Percentiles rank a stretch among this genome's conserved stretches.
Conservation (phyloP, 1,140 invertebrate genomes). For the Achroia grisella region DNA sequence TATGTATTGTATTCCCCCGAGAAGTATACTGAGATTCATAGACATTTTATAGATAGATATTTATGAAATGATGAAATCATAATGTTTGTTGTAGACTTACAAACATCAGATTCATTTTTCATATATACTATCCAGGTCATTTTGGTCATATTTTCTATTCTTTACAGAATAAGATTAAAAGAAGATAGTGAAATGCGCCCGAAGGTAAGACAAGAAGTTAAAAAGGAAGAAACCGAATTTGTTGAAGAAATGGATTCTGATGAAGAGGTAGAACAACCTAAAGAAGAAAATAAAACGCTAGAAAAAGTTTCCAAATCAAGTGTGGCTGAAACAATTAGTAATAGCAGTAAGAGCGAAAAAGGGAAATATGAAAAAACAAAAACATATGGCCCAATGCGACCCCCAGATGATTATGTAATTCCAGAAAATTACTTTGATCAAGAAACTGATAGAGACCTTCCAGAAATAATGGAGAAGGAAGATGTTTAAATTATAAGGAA, state of each 20-base stretch:
- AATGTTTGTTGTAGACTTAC: too few species aligned
- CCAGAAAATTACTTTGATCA: constrained; percentile 65
- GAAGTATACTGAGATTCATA: too few species aligned
- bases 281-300: constrained; percentile 7
- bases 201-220: constrained; percentile 29
- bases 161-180: constrained; percentile 48
- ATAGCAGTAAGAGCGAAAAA: constrained; percentile 6
- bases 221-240: constrained; percentile 48
- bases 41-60: too few species aligned
- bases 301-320: not conserved
- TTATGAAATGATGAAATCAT: too few species aligned
- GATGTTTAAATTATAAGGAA: not conserved
- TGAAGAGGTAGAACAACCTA: constrained; percentile 30
- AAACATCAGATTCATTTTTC: too few species aligned
- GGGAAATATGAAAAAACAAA: constrained; percentile 23
- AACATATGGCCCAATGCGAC: constrained; percentile 64
- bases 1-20: too few species aligned
- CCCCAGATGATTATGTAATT: constrained; percentile 61
- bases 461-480: constrained; percentile 59
- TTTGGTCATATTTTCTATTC: not conserved
- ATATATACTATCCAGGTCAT: too few species aligned
- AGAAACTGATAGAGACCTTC: constrained; percentile 57
- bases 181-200: constrained; percentile 38
- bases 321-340: constrained; percentile 10
- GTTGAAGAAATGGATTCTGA: constrained; percentile 69